A percentile compares a stretch with the other conserved stretches of the same genome.
These are phyloP conservation scores for Xestia rhomboidea DNA, from an alignment of 2,888 invertebrate genomes.

Conservation along the genomic window DNA sequence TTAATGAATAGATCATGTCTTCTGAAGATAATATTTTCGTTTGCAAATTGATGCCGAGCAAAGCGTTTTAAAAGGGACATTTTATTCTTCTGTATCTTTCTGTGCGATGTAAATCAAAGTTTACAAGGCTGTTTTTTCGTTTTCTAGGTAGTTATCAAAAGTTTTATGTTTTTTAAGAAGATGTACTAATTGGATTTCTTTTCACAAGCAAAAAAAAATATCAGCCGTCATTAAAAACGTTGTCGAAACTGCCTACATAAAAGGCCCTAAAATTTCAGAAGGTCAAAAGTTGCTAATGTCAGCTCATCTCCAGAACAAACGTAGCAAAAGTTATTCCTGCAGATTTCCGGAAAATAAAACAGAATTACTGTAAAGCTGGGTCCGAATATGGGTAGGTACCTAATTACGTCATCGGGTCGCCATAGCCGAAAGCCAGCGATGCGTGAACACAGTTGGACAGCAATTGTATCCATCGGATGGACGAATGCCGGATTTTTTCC, in stretches of 20 bases:
- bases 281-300: conserved; percentile 41
- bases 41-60: conserved; percentile 39
- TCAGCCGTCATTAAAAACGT: background rate
- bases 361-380: conserved; percentile 60
- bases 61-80: conserved; percentile 24
- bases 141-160: conserved; percentile 27
- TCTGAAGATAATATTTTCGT: conserved; percentile 50
- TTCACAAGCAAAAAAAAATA: conserved; percentile 11
- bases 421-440: conserved; percentile 67
- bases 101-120: conserved; percentile 28
- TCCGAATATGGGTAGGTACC: conserved; percentile 66
- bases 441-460: conserved; percentile 68
- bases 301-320: conserved; percentile 39
- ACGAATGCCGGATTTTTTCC: conserved; percentile 71
- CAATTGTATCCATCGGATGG: conserved; percentile 68
- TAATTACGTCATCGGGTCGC: conserved; percentile 69
- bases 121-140: conserved; percentile 6
- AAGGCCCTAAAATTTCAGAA: conserved; percentile 20
- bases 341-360: conserved; percentile 63
- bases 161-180: conserved; percentile 7
- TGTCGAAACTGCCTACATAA: conserved; percentile 6
- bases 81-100: conserved; percentile 18
- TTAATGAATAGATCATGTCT: conserved; percentile 54
- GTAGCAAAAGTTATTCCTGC: conserved; percentile 53
- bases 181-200: conserved; percentile 29